phyloP scores from a whole-genome alignment of 2,888 invertebrate species.

The Eumerus sabulonum region DNA sequence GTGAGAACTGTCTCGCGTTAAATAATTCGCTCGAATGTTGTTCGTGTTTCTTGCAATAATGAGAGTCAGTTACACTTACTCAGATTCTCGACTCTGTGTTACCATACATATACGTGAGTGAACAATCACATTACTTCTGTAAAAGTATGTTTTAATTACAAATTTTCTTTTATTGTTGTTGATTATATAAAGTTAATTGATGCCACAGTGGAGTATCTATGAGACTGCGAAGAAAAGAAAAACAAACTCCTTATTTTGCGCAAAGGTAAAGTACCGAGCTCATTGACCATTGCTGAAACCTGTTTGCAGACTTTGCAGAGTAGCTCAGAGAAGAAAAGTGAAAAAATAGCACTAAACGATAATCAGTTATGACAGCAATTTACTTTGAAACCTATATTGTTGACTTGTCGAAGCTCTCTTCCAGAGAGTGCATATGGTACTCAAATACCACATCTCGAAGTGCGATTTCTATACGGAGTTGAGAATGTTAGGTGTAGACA shows the following conservation, averaged over 20 bases:
- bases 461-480: too few relatives aligned
- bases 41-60: background rate
- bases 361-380: too few relatives aligned
- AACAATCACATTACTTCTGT: constrained; percentile 13
- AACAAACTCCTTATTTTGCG: background rate
- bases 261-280: too few relatives aligned
- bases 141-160: constrained; percentile 35
- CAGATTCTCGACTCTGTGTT: constrained; percentile 13
- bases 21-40: constrained; percentile 34
- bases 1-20: constrained; percentile 4
- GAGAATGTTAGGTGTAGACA: too few relatives aligned
- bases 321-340: too few relatives aligned
- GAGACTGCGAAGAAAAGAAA: background rate
- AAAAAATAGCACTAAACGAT: too few relatives aligned
- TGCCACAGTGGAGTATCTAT: constrained; percentile 25
- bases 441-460: too few relatives aligned
- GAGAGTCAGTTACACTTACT: constrained; percentile 19
- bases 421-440: too few relatives aligned
- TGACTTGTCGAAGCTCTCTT: too few relatives aligned
- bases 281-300: too few relatives aligned
- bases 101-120: constrained; percentile 4
- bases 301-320: too few relatives aligned
- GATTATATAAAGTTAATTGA: constrained; percentile 46
- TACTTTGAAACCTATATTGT: too few relatives aligned
- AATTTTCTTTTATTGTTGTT: constrained; percentile 47